Base-by-base conservation (phyloP, 2,113 vertebrate genomes). In the Tachycineta bicolor region DNA sequence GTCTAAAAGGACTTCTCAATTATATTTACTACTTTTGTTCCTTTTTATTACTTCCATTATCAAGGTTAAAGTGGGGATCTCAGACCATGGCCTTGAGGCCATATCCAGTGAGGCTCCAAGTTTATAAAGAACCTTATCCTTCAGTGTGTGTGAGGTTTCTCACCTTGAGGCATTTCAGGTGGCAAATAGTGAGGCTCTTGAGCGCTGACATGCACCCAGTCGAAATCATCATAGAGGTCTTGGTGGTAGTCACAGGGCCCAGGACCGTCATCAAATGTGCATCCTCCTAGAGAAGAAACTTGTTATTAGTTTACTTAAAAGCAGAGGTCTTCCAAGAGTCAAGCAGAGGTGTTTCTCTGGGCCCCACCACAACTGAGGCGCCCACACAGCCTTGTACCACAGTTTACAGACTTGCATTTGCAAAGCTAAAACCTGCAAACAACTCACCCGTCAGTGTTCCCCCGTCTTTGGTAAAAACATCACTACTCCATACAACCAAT, bases 231-330 rank as follows among this genome's bases (percentile, higher is more conserved):
- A 0, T 99, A 99, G 3, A 98, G 98, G 93, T 99, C 99, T 96
- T 99, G 99, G 92, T 99, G 99, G 97, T 99, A 99, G 93, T 99
- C 99, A 87, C 99, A 99, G 86, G 98, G 98, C 39, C 98, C 98
- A 39, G 99, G 99, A 50, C 99, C 99, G 53, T 99, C 99, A 78
- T 99, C 98, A 3, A 99, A 99, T 0, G 98, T 98, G 63, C 99
- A 99, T 81, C 99, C 99, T 74, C 99, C 99, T 99, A 94, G 21
- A 96, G 83, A 87, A 92, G 87, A 91, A 84, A 62, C 6, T 14
- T 37, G 11, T 77, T 55, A 65, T 70, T 78, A 58, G 74, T 80
- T 90, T 62, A 69, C 65, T 83, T 86, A 52, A 77, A 87, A 89
- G 34, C 28, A 84, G 43, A 83, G 23, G 4, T 53, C 44, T 59